Percentiles rank a stretch among this genome's conserved stretches.
phyloP scores from a whole-genome alignment of 2,888 invertebrate species.

The Thumatha senex region DNA sequence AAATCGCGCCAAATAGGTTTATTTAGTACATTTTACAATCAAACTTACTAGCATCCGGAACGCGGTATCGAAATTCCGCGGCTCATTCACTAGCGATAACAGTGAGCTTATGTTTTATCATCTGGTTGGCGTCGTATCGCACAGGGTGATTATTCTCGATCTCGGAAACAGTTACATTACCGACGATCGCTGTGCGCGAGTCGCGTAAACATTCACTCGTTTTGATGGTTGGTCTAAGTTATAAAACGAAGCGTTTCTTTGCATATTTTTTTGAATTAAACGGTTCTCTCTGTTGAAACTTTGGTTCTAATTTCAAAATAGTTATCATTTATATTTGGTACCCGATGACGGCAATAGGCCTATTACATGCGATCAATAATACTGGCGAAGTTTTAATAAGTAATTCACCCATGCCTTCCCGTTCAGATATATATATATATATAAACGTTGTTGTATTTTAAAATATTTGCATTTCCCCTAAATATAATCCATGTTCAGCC shows the following conservation, averaged over 20 bases:
- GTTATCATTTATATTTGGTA: no score
- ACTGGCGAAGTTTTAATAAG: no score
- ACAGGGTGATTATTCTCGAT: constrained; percentile 66
- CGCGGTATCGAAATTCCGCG: constrained; percentile 7
- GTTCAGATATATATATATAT: no score
- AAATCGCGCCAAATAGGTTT: not conserved
- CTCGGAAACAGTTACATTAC: constrained; percentile 74
- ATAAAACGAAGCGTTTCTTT: not conserved
- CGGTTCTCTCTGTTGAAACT: no score
- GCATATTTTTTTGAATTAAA: not conserved
- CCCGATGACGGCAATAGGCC: no score
- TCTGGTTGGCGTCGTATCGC: constrained; percentile 69
- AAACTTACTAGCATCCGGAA: constrained; percentile 1
- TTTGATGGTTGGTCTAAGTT: constrained; percentile 52
- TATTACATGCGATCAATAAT: no score
- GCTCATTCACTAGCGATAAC: constrained; percentile 27
- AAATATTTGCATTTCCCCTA: no score
- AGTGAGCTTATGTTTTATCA: constrained; percentile 31
- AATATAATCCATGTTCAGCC: no score
- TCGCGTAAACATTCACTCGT: constrained; percentile 61
- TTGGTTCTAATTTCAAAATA: no score
- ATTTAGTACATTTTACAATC: not conserved
- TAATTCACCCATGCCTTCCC: no score
- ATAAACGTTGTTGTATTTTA: no score
- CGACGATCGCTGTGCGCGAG: constrained; percentile 56